phyloP scores from a whole-genome alignment of 2,888 invertebrate species.

The Sipha maydis region DNA sequence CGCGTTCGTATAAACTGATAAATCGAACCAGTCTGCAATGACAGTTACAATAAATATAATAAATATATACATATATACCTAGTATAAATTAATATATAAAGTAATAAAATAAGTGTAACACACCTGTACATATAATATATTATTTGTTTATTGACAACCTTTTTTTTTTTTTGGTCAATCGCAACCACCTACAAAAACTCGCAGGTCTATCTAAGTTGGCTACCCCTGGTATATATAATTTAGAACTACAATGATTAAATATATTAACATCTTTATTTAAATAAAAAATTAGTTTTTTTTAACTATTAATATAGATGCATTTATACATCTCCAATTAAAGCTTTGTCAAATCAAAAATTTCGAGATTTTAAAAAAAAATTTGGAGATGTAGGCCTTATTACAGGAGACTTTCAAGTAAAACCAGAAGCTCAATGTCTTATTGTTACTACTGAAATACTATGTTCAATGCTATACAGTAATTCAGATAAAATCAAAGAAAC shows the following conservation, averaged over 20 bases:
- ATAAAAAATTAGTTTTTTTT: background rate
- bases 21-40: too few species aligned
- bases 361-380: conserved; percentile 94
- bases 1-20: too few species aligned
- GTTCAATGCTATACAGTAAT: conserved; percentile 78
- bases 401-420: conserved; percentile 96
- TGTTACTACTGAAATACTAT: conserved; percentile 98
- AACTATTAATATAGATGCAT: conserved; percentile 74
- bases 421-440: conserved; percentile 93
- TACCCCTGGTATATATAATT: background rate
- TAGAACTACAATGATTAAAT: background rate
- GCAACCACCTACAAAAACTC: too few species aligned
- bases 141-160: too few species aligned
- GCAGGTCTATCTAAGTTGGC: too few species aligned
- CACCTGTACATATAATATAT: too few species aligned
- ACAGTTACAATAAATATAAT: too few species aligned
- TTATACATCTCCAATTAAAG: conserved; percentile 99
- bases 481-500: conserved; percentile 90
- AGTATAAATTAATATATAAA: too few species aligned
- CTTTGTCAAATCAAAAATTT: conserved; percentile 98
- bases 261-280: background rate
- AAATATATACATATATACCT: too few species aligned
- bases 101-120: too few species aligned
- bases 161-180: too few species aligned
- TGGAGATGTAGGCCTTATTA: conserved; percentile 91